Evolutionary conservation across 2,113 vertebrate genomes (phyloP).

Genomic region (Puma concolor): DNA sequence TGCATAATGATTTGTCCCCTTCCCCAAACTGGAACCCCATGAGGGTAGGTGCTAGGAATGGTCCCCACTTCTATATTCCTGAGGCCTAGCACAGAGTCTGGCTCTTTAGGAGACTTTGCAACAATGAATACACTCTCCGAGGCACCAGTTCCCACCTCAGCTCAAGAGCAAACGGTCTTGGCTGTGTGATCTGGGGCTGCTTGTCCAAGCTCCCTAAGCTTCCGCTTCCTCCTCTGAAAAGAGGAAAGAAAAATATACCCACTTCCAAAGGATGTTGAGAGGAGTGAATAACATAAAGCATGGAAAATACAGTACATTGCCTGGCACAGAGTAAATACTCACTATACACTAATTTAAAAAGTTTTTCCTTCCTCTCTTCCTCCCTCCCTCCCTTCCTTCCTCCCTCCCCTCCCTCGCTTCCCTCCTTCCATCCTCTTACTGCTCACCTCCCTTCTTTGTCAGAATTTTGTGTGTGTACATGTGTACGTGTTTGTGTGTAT

Average conservation of each 20-base stretch:
- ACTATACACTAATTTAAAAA: not conserved
- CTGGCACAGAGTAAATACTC: not conserved
- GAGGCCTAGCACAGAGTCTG: not conserved
- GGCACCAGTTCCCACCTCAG: not conserved
- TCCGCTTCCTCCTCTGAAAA: not conserved
- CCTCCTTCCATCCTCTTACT: not conserved
- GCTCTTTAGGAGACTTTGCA: not conserved
- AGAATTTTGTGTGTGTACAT: not conserved
- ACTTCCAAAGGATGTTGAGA: not conserved
- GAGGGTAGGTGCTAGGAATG: not conserved
- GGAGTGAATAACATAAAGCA: not conserved
- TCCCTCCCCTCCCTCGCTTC: too few relatives aligned
- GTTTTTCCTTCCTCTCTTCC: fast-evolving
- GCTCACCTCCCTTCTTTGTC: not conserved
- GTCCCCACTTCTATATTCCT: not conserved
- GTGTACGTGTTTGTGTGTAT: not conserved
- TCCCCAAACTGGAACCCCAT: too few relatives aligned
- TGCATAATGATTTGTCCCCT: not conserved
- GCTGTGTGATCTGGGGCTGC: not conserved
- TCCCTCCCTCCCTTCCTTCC: not conserved
- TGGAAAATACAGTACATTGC: not conserved
- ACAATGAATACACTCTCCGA: not conserved
- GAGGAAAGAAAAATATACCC: not conserved
- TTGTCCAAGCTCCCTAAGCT: not conserved
- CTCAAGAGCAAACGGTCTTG: not conserved